Conservation (phyloP, 2,797 vertebrate genomes). For the Danionella dracula region DNA sequence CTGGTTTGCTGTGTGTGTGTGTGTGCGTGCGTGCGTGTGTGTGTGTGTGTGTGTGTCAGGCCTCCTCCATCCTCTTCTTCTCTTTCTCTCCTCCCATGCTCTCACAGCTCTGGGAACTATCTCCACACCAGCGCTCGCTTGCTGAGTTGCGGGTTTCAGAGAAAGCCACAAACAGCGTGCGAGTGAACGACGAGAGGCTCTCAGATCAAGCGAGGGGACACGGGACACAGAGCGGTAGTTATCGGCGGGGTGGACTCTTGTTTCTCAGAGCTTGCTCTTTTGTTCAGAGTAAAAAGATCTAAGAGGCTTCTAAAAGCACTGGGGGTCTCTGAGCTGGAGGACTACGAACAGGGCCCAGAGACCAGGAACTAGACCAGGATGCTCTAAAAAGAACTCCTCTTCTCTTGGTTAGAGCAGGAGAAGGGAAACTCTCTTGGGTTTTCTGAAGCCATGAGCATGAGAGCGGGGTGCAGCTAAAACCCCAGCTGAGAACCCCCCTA, state of each 20-base stretch:
- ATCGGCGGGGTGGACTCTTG: neutral
- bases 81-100: neutral
- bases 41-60: slow-evolving; percentile 12
- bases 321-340: too few relatives aligned
- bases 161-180: neutral
- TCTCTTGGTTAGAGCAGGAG: neutral
- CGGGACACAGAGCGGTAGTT: neutral
- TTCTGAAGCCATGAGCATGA: too few relatives aligned
- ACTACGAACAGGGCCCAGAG: too few relatives aligned
- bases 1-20: slow-evolving; percentile 17
- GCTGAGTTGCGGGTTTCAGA: slow-evolving; percentile 8
- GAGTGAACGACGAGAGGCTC: slow-evolving; percentile 5
- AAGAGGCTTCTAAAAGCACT: neutral
- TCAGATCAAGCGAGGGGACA: slow-evolving; percentile 16
- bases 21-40: slow-evolving; percentile 8
- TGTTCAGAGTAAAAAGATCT: neutral
- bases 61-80: neutral
- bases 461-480: too few relatives aligned
- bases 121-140: slow-evolving; percentile 19
- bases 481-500: too few relatives aligned
- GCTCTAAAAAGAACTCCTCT: neutral
- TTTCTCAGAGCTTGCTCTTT: neutral
- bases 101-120: slow-evolving; percentile 25
- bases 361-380: too few relatives aligned
- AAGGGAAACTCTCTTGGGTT: too few relatives aligned